Base-by-base conservation (phyloP, 2,113 vertebrate genomes). In the Petromus typicus region DNA sequence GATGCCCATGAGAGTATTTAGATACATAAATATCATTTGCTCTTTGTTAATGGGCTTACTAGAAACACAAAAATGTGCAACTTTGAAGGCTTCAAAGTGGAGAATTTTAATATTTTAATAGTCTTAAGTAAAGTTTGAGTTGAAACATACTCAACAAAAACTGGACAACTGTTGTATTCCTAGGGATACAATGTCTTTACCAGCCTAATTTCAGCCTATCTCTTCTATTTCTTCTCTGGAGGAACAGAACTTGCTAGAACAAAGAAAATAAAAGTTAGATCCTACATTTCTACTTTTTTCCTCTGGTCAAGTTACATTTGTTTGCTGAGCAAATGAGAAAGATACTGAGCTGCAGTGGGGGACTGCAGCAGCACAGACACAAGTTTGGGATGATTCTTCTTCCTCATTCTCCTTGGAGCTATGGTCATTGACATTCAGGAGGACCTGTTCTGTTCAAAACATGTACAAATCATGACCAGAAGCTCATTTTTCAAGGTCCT, bases 1-100 rank as follows among this genome's bases (percentile, higher is more conserved):
- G 54, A 32, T 14, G 0, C 30, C 30, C 34, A n/a, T 79, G 78
- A 86, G 61, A 59, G 54, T 25, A 25, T 73, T 73, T 73, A 73
- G 12, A 43, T 80, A 93, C 32, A 67, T 86, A 93, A 78, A 76
- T 45, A 59, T 5, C 18, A 73, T 43, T 97, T 90, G 48, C 14
- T 73, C 3, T 67, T 79, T 90, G 66, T 66, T 88, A 71, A 67
- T 80, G 48, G 90, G 32, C 66, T 79, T 82, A 87, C 30, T 73
- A 84, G 85, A 90, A 90, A 78, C 13, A 56, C 54, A 66, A 89
- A 80, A 69, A 59, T 67, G 23, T 66, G 12, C 34, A 56, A 78
- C 5, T 71, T 0, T 61, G 20, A 96, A 54, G 34, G 4, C 8
- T 37, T 80, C 56, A 45, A 71, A 40, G 20, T 66, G 48, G 76